These are phyloP conservation scores for Cyrtodaria siliqua DNA, from an alignment of 2,888 invertebrate genomes.

Conservation along the genomic window DNA sequence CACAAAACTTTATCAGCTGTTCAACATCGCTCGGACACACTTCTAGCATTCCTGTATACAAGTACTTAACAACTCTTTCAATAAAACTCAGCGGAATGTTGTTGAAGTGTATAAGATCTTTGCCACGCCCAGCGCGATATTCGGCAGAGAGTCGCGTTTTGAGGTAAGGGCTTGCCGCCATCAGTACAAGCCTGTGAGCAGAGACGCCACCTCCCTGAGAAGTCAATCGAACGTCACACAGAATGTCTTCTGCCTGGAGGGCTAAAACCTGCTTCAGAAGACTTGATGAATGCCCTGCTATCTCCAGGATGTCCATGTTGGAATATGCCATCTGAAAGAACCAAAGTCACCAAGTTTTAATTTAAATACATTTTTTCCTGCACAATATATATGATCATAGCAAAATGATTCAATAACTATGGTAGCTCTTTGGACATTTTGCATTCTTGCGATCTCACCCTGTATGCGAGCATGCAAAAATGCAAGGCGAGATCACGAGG, in stretches of 20 bases:
- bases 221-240: slow-evolving; percentile 52
- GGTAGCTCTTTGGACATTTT: too few relatives aligned
- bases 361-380: too few relatives aligned
- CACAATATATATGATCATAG: too few relatives aligned
- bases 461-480: too few relatives aligned
- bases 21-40: slow-evolving; percentile 24
- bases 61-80: slow-evolving; percentile 36
- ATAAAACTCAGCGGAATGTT: slow-evolving; percentile 20
- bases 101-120: slow-evolving; percentile 26
- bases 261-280: slow-evolving; percentile 21
- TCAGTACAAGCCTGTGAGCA: slow-evolving; percentile 47
- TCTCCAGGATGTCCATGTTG: background rate
- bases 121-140: background rate
- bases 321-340: too few relatives aligned
- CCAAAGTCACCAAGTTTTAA: too few relatives aligned
- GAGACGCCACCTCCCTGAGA: slow-evolving; percentile 22
- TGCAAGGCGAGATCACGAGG: too few relatives aligned
- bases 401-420: too few relatives aligned
- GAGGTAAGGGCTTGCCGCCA: slow-evolving; percentile 53
- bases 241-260: slow-evolving; percentile 23
- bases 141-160: slow-evolving; percentile 8
- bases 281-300: background rate
- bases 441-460: too few relatives aligned
- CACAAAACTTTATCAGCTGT: slow-evolving; percentile 36
- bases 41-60: slow-evolving; percentile 51